Evolutionary conservation across 2,113 vertebrate genomes (phyloP).

Genomic region (Ciconia stormi): DNA sequence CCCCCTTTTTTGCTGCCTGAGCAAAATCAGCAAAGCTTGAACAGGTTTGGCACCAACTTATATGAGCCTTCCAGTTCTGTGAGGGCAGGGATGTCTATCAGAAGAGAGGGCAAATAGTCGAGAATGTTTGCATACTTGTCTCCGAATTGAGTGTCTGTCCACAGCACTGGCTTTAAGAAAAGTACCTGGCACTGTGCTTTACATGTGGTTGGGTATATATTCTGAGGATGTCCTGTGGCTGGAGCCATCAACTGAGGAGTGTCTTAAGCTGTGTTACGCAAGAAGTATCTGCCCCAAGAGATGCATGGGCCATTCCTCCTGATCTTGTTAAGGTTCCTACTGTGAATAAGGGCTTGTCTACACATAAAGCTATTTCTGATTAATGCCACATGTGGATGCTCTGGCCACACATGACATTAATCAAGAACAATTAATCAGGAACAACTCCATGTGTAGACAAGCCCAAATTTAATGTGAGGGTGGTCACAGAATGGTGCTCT

Average conservation of each 20-base stretch:
- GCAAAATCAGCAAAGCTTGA: not conserved
- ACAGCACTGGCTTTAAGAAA: not conserved
- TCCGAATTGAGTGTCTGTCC: not conserved
- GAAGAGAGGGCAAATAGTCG: not conserved
- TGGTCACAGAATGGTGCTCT: constrained; percentile 11
- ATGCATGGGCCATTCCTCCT: not conserved
- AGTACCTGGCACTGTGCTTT: not conserved
- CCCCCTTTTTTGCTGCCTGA: not conserved
- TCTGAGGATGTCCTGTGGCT: not conserved
- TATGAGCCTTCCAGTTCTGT: not conserved
- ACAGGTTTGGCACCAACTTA: not conserved
- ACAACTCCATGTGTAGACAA: constrained; percentile 4
- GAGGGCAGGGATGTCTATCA: not conserved
- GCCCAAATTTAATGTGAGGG: constrained; percentile 26
- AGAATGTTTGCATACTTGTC: not conserved
- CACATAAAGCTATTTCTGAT: not conserved
- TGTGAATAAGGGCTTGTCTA: not conserved
- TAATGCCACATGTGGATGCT: not conserved
- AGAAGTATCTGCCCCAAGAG: not conserved
- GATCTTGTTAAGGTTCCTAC: not conserved
- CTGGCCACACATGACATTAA: constrained; percentile 22
- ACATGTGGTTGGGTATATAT: not conserved
- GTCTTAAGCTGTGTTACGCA: not conserved
- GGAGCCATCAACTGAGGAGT: not conserved
- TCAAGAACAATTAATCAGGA: constrained; percentile 48